phyloP scores from a whole-genome alignment of 2,113 vertebrate genomes.

The Speoplatyrhinus poulsoni region DNA sequence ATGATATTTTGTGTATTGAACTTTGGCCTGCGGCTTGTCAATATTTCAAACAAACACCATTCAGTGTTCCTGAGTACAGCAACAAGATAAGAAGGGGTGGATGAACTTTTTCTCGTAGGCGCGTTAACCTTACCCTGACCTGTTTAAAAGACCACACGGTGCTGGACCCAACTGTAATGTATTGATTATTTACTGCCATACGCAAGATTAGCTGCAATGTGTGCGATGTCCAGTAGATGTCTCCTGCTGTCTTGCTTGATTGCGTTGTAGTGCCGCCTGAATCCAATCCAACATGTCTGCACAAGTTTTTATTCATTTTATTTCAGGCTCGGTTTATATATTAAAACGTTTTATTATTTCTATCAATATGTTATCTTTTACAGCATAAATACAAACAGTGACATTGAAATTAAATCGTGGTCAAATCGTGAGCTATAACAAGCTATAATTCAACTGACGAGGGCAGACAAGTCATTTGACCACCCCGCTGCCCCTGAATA shows the following conservation, averaged over 20 bases:
- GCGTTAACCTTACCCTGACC: slow-evolving; percentile 58
- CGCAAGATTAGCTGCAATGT: not conserved
- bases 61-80: slow-evolving; percentile 9
- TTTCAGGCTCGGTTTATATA: not conserved
- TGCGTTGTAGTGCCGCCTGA: no score
- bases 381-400: no score
- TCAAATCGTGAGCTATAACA: no score
- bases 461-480: slow-evolving; percentile 26
- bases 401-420: no score
- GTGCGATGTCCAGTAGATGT: not conserved
- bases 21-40: not conserved
- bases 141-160: slow-evolving; percentile 19
- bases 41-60: slow-evolving; percentile 38
- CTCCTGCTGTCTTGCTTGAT: not conserved
- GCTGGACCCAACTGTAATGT: slow-evolving; percentile 3
- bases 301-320: not conserved
- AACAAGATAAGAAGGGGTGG: slow-evolving; percentile 57
- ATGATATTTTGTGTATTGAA: not conserved
- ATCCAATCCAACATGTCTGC: no score
- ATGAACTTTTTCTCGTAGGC: slow-evolving; percentile 40
- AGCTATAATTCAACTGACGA: not conserved
- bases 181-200: slow-evolving; percentile 22
- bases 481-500: slow-evolving; percentile 48
- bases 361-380: slow-evolving; percentile 8
- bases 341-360: not conserved